phyloP scores from a whole-genome alignment of 1,140 invertebrate genomes.

The Cyphomyrmex costatus region DNA sequence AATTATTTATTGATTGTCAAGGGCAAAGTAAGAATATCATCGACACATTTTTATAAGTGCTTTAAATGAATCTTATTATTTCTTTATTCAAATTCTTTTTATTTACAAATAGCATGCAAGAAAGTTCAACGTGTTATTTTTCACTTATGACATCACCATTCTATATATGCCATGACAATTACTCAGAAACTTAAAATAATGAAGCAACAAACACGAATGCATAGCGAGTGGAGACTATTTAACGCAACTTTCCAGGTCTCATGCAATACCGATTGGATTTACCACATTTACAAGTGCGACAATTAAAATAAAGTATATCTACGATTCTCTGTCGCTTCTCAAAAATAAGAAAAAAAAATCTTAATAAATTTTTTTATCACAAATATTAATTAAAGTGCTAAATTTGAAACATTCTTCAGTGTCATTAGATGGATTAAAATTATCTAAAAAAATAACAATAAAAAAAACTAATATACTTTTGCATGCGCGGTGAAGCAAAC shows the following conservation, averaged over 20 bases:
- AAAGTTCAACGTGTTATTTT: too few species aligned
- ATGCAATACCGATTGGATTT: conserved; percentile 75
- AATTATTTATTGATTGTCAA: too few species aligned
- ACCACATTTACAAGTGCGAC: conserved; percentile 8
- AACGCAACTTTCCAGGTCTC: conserved; percentile 87
- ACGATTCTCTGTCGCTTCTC: conserved; percentile 19
- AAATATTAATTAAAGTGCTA: conserved; percentile 24
- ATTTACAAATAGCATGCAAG: too few species aligned
- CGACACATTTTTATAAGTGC: too few species aligned
- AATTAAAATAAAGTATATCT: conserved; percentile 34
- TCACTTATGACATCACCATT: too few species aligned
- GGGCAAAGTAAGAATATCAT: too few species aligned
- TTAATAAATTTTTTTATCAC: conserved; percentile 3
- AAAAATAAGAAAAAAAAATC: conserved; percentile 15
- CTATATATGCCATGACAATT: too few species aligned
- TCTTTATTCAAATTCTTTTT: too few species aligned
- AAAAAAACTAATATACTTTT: conserved; percentile 46
- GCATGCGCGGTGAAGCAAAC: conserved; percentile 70
- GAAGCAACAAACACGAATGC: conserved; percentile 1
- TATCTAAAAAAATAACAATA: conserved; percentile 16
- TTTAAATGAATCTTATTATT: too few species aligned
- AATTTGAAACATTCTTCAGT: conserved; percentile 7
- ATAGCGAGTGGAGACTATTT: conserved; percentile 70
- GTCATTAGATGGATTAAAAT: neutral
- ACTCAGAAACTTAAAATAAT: neutral